Evolutionary conservation across 2,888 invertebrate species (phyloP).

Genomic region (Clepsis dumicolana): DNA sequence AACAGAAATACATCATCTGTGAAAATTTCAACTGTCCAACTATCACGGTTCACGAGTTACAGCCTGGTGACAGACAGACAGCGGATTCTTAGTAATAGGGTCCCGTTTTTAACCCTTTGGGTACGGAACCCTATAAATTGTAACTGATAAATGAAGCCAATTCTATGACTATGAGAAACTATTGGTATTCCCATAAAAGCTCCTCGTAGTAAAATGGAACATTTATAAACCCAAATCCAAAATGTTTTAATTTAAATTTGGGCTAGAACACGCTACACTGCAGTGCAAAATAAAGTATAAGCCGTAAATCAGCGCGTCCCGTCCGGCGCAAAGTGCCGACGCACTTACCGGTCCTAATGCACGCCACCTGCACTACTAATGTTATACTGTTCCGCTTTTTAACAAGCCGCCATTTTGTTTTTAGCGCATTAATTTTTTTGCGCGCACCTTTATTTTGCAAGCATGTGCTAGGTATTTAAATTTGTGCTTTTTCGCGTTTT

Average conservation of each 20-base stretch:
- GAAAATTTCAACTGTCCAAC: no score
- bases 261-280: constrained; percentile 7
- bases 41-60: no score
- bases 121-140: no score
- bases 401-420: constrained; percentile 22
- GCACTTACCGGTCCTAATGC: constrained; percentile 62
- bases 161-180: no score
- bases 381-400: constrained; percentile 47
- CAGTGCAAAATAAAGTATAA: constrained; percentile 48
- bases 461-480: constrained; percentile 11
- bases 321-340: constrained; percentile 54
- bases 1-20: no score
- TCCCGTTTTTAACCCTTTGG: no score
- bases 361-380: constrained; percentile 55
- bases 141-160: no score
- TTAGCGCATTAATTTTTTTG: constrained; percentile 2
- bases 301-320: constrained; percentile 57
- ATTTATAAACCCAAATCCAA: not conserved
- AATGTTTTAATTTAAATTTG: constrained; percentile 9
- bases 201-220: not conserved
- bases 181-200: not conserved
- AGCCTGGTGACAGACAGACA: no score
- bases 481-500: not conserved
- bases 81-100: no score
- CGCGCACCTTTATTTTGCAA: constrained; percentile 19